A percentile compares a stretch with the other conserved stretches of the same genome.
phyloP scores from a whole-genome alignment of 2,113 vertebrate species.

The Melospiza melodia region DNA sequence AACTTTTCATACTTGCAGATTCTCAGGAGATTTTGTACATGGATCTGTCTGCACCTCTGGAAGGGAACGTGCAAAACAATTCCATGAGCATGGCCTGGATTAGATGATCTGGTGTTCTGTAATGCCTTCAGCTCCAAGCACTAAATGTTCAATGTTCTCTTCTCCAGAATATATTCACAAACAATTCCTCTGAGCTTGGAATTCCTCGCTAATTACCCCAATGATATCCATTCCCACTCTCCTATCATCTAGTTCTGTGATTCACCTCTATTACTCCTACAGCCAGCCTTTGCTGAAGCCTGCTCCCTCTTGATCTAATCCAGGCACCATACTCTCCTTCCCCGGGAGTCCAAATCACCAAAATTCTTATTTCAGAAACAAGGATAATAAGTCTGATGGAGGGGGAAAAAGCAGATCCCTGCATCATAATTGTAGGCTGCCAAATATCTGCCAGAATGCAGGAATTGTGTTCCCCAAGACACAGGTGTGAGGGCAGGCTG shows the following conservation, averaged over 20 bases:
- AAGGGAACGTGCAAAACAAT: background rate
- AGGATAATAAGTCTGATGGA: background rate
- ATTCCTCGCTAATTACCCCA: background rate
- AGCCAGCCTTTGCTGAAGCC: background rate
- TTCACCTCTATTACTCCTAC: background rate
- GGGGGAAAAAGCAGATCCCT: fast-evolving
- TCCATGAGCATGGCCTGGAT: background rate
- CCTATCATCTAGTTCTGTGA: background rate
- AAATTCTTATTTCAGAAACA: background rate
- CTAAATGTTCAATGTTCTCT: background rate
- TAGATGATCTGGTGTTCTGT: background rate
- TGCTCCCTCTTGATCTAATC: background rate
- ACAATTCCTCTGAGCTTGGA: background rate
- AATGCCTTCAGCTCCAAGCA: background rate
- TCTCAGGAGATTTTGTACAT: background rate
- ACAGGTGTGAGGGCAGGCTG: background rate
- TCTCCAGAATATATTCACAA: background rate
- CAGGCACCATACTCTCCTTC: background rate
- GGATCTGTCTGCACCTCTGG: background rate
- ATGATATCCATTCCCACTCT: background rate
- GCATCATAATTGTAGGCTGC: background rate
- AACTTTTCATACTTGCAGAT: background rate
- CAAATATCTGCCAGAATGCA: background rate
- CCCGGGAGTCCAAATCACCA: background rate
- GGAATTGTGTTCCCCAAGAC: background rate